Evolutionary conservation across 2,797 vertebrate genomes (phyloP).

Genomic region (Catamblyrhynchus diadema): DNA sequence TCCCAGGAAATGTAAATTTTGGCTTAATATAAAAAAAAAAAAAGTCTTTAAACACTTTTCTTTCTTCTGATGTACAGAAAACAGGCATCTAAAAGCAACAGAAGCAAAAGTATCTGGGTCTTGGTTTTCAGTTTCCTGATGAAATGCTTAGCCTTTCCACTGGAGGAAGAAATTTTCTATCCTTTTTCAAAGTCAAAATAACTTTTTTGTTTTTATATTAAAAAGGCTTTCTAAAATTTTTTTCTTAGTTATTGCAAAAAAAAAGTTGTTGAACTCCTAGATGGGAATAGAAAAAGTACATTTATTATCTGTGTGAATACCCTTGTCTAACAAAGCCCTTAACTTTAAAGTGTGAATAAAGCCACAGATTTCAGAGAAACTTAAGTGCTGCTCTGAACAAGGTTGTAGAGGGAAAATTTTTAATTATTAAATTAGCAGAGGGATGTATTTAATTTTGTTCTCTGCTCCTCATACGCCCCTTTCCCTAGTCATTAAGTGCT

Average conservation of each 20-base stretch:
- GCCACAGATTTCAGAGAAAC: background rate
- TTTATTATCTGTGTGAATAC: background rate
- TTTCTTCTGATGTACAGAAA: background rate
- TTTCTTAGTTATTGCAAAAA: background rate
- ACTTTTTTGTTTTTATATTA: background rate
- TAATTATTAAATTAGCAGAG: background rate
- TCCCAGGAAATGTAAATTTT: background rate
- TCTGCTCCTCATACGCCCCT: background rate
- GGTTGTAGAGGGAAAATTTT: background rate
- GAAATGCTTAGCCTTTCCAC: background rate
- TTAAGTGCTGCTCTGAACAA: background rate
- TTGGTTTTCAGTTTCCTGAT: background rate
- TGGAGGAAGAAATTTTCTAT: background rate
- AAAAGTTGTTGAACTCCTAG: background rate
- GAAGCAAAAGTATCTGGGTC: background rate
- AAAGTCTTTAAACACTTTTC: background rate
- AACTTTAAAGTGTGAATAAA: background rate
- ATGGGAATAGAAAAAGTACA: background rate
- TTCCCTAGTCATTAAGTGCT: background rate
- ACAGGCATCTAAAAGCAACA: background rate
- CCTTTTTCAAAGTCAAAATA: background rate
- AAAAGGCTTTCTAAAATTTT: background rate
- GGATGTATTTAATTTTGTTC: background rate
- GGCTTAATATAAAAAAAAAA: background rate
- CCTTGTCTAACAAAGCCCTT: background rate